Conservation (phyloP, 2,797 vertebrate genomes). For the Lutjanus argentimaculatus region DNA sequence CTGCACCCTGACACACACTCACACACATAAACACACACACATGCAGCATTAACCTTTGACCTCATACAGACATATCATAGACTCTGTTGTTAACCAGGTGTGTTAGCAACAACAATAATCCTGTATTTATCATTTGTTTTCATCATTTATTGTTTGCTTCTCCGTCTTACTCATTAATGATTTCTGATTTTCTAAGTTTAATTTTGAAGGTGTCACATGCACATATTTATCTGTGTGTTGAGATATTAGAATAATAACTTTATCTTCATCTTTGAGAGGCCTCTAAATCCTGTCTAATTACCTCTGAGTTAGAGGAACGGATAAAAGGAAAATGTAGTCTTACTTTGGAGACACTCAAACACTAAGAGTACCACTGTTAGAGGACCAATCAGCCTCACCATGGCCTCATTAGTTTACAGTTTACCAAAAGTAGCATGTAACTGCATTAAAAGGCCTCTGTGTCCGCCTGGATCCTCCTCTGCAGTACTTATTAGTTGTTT, state of each 20-base stretch:
- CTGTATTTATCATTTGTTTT: slow-evolving; percentile 22
- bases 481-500: not conserved
- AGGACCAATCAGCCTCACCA: not conserved
- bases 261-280: not conserved
- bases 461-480: slow-evolving; percentile 9
- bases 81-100: not conserved
- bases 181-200: slow-evolving; percentile 2
- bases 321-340: not conserved
- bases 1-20: slow-evolving; percentile 84
- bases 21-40: slow-evolving; percentile 10
- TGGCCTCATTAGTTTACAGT: not conserved
- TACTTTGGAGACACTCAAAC: not conserved
- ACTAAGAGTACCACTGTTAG: not conserved
- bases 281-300: not conserved
- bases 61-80: not conserved
- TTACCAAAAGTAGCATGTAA: not conserved
- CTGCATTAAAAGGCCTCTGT: not conserved
- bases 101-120: not conserved
- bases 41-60: slow-evolving; percentile 12
- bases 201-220: not conserved
- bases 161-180: slow-evolving; percentile 3
- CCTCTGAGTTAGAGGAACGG: too few relatives aligned
- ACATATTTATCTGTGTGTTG: not conserved
- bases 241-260: not conserved
- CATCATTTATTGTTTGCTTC: slow-evolving; percentile 27